Evolutionary conservation across 2,888 invertebrate genomes (phyloP), one percentile per base, ranked within the genome.

Genomic region (Timema cristinae): DNA sequence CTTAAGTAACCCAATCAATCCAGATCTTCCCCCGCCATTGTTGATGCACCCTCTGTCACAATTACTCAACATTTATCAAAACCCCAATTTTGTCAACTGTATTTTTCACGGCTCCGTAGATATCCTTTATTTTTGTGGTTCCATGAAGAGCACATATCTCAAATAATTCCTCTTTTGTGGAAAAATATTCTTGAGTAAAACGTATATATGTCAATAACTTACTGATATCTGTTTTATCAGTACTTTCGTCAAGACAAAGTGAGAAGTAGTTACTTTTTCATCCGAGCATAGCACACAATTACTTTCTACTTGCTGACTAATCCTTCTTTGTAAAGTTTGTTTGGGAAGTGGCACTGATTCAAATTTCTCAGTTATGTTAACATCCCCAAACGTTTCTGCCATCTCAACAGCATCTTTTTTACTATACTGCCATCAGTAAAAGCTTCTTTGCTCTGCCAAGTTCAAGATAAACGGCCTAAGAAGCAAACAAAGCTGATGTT

Each of bases 91-190:
- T 63, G 1, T 63, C 63, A 63, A 63, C 63, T 11, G 63, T 32
- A 63, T 10, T 63, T 63, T 63, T 69, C 56, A 69, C 68, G 52
- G 47, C 47, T 47, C 48, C 13, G 16, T 51, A 56, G 49, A 69
- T 56, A 16, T 56, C 48, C n/a, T 54, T 56, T 48, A 56, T 56
- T n/a, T 54, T 69, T 7, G 15, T 69, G 32, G 13, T 69, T 69
- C 7, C 49, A 32, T 7, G 52, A 15, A 68, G 47, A 69, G 50
- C 54, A 56, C 51, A 52, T 47, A 61, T 50, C 54, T 69, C 51
- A 52, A 56, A 61, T 50, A 69, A 50, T 61, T 61, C n/a, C 61
- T 69, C 61, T 61, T 69, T 56, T 61, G 63, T 69, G 16, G 16
- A 61, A 50, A 69, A 50, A 69, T 50, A 61, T 49, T 50, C 32